Evolutionary conservation across 1,140 invertebrate genomes (phyloP).

Genomic region (Formica selysi): DNA sequence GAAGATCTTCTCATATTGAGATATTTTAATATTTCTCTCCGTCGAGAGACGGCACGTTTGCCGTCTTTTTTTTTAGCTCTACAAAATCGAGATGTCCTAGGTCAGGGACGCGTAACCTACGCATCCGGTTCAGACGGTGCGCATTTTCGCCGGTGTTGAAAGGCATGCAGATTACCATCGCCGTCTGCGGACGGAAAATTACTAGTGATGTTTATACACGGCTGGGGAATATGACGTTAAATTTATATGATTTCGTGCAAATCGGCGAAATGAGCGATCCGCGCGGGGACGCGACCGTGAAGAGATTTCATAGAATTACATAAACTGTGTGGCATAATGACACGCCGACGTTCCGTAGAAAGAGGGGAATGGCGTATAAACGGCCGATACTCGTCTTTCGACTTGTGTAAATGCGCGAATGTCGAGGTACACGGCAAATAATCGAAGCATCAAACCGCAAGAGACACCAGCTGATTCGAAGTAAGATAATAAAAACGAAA

Average conservation of each 20-base stretch:
- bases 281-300: conserved; percentile 32
- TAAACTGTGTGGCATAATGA: conserved; percentile 46
- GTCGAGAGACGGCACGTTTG: neutral
- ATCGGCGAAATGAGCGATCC: conserved; percentile 22
- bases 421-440: neutral
- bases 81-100: conserved; percentile 68
- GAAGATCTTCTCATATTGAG: neutral
- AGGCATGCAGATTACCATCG: conserved; percentile 49
- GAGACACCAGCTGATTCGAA: neutral
- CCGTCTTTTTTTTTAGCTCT: conserved; percentile 6
- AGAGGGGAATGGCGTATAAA: neutral
- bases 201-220: conserved; percentile 39
- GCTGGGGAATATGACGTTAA: conserved; percentile 62
- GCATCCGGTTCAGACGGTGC: conserved; percentile 57
- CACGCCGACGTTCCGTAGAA: neutral
- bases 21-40: neutral
- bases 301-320: conserved; percentile 40
- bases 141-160: conserved; percentile 44
- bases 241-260: conserved; percentile 58
- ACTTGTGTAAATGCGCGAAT: neutral
- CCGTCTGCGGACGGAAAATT: conserved; percentile 63
- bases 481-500: neutral
- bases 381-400: neutral
- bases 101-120: conserved; percentile 76
- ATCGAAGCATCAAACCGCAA: neutral